Evolutionary conservation across 2,888 invertebrate species (phyloP).

Genomic region (Dyspetes luteomarginatus): DNA sequence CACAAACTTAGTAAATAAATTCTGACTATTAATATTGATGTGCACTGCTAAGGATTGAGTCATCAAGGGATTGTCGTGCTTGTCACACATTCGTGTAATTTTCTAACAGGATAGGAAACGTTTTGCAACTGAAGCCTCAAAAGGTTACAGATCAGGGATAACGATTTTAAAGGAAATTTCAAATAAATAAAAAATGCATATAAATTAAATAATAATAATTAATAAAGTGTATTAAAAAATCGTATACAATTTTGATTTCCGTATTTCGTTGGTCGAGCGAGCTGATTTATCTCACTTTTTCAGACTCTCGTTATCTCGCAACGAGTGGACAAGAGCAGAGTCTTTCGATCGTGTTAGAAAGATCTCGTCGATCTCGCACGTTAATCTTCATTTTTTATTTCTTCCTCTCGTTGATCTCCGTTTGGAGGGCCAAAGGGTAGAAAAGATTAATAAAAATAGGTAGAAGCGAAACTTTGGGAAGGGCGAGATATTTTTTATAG

Average conservation of each 20-base stretch:
- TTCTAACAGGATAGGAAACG: no score
- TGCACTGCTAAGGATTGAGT: no score
- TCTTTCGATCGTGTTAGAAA: constrained; percentile 36
- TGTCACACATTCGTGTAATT: no score
- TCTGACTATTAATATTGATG: no score
- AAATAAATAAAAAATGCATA: constrained; percentile 67
- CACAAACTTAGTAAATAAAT: no score
- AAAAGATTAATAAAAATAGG: not conserved
- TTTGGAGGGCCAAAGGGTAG: constrained; percentile 24
- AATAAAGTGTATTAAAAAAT: constrained; percentile 81
- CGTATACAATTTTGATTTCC: constrained; percentile 82
- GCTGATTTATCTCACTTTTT: not conserved
- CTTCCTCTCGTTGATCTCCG: no score
- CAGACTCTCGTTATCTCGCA: not conserved
- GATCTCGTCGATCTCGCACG: no score
- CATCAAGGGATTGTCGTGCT: no score
- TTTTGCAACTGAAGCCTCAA: no score
- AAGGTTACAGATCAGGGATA: no score
- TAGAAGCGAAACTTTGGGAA: not conserved
- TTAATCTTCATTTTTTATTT: no score
- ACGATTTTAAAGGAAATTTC: not conserved
- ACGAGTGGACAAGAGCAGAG: no score
- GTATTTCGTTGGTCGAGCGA: constrained; percentile 41
- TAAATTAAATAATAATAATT: constrained; percentile 80
- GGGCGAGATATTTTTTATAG: not conserved